Conservation (phyloP, 2,113 vertebrate species). For the Myotis yumanensis region DNA sequence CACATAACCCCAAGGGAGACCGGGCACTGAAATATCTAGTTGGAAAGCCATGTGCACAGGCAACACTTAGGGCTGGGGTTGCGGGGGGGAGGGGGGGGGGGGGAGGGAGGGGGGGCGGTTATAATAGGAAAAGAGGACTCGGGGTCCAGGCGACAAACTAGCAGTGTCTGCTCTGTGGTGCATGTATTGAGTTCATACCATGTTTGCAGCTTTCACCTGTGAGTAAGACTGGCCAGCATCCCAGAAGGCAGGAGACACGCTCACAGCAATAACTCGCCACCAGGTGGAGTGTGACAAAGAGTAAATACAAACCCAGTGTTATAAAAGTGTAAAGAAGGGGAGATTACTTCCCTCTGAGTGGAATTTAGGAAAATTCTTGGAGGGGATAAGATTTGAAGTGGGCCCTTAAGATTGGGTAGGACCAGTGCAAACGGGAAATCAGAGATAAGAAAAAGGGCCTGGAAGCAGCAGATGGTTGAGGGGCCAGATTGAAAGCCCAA, state of each 20-base stretch:
- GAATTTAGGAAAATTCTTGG: background rate
- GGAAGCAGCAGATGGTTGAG: background rate
- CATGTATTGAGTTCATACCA: background rate
- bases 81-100: no score
- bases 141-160: background rate
- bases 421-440: background rate
- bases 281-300: background rate
- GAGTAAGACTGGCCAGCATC: background rate
- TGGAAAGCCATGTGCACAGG: background rate
- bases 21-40: background rate
- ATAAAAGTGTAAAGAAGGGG: background rate
- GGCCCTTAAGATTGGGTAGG: background rate
- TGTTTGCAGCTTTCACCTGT: background rate
- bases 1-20: background rate
- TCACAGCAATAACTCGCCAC: background rate
- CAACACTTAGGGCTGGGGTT: background rate
- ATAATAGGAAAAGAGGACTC: background rate
- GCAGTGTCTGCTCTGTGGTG: background rate
- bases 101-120: background rate
- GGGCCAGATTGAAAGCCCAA: background rate
- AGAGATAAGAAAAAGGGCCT: background rate
- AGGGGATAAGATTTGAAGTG: conserved; percentile 19
- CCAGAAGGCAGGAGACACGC: background rate
- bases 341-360: background rate
- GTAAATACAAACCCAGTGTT: background rate